A percentile compares a stretch with the other conserved stretches of the same genome.
Conservation (phyloP, 2,797 vertebrate genomes). For the Cynopterus sphinx region DNA sequence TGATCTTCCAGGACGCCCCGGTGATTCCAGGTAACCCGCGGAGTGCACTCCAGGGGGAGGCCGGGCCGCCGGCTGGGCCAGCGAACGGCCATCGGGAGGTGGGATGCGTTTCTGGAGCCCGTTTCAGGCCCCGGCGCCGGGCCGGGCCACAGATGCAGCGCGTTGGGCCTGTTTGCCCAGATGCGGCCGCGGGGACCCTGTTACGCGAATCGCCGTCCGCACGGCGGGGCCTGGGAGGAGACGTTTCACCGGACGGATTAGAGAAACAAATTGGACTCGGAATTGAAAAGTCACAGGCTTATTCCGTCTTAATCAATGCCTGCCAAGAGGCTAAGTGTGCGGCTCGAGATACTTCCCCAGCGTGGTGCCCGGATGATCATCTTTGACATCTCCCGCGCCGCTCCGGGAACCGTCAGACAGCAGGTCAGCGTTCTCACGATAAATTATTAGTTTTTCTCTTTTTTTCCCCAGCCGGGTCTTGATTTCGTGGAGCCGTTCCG, state of each 20-base stretch:
- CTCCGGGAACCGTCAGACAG: conserved; percentile 84
- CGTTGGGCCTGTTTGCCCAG: conserved; percentile 94
- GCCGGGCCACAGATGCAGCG: conserved; percentile 99
- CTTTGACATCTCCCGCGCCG: conserved; percentile 92
- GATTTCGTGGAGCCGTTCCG: conserved; percentile 74
- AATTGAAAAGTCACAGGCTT: conserved; percentile 99
- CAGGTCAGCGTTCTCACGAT: conserved; percentile 77
- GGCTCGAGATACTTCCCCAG: conserved; percentile 93
- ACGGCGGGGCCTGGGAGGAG: conserved; percentile 89
- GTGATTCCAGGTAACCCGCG: conserved; percentile 95
- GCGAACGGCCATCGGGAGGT: conserved; percentile 88
- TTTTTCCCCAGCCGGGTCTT: conserved; percentile 43
- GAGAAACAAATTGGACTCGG: conserved; percentile 99
- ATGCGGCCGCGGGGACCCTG: conserved; percentile 97
- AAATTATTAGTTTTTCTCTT: conserved; percentile 68
- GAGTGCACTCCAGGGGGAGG: conserved; percentile 83
- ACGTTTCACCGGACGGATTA: conserved; percentile 99
- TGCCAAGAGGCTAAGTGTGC: conserved; percentile 97
- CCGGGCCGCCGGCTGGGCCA: too few species aligned
- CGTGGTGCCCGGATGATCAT: conserved; percentile 95
- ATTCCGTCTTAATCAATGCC: conserved; percentile 99
- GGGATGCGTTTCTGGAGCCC: conserved; percentile 99
- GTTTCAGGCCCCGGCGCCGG: conserved; percentile 96
- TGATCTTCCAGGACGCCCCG: conserved; percentile 88
- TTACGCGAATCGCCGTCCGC: conserved; percentile 94